Percentiles rank a stretch among this genome's conserved stretches.
phyloP scores from a whole-genome alignment of 2,888 invertebrate species.

The Cybosia mesomella region DNA sequence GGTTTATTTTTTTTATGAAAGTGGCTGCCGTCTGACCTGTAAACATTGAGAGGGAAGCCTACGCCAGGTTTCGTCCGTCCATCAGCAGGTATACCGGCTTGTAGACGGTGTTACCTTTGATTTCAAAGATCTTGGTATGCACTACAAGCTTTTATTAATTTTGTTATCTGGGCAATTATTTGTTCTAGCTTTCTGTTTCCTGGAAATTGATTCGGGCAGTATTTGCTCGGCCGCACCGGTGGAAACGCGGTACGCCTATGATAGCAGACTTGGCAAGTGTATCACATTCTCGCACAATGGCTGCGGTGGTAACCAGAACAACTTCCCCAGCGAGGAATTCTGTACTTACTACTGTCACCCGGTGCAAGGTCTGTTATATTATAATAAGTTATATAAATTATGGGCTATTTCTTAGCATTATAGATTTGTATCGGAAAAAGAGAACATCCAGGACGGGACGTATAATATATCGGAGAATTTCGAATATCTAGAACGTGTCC shows the following conservation, averaged over 20 bases:
- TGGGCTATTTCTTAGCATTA: not conserved
- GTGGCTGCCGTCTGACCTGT: too few species aligned
- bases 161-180: not conserved
- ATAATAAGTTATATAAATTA: not conserved
- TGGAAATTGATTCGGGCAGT: conserved; percentile 90
- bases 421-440: too few species aligned
- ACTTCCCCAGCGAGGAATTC: conserved; percentile 89
- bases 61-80: too few species aligned
- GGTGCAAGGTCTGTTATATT: conserved; percentile 56
- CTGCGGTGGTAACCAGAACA: conserved; percentile 94
- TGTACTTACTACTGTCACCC: conserved; percentile 91
- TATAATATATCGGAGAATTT: too few species aligned
- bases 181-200: conserved; percentile 89
- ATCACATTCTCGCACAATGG: conserved; percentile 93
- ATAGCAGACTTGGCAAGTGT: conserved; percentile 90
- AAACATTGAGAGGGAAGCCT: too few species aligned
- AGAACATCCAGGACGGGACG: too few species aligned
- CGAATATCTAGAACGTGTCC: too few species aligned
- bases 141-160: not conserved
- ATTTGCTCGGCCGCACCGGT: conserved; percentile 87
- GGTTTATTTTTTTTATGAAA: too few species aligned
- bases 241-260: conserved; percentile 90
- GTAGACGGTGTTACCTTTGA: too few species aligned
- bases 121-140: too few species aligned
- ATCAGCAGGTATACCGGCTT: too few species aligned